Base-by-base conservation (phyloP, 2,888 invertebrate species). In the Cordilura impudica region DNA sequence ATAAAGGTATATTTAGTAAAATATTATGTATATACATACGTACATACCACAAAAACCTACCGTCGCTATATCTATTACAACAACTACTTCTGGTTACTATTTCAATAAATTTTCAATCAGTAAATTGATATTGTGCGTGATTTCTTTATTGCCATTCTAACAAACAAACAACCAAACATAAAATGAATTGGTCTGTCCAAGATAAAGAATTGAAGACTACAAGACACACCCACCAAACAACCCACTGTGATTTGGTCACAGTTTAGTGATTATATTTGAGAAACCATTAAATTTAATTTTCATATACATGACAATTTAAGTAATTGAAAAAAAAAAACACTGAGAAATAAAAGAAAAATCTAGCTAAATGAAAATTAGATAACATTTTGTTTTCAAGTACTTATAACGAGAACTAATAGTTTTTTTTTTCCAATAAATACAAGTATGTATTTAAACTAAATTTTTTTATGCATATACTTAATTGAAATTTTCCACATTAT, bases 41-140 rank as follows among this genome's bases (percentile, higher is more conserved):
- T n/a, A n/a, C n/a, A n/a, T n/a, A 71, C 53, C 61, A 53, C 29
- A 61, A 61, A n/a, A 71, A 31, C 14, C 29, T n/a, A 7, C 29
- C 51, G 2, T 7, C n/a, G 26, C 53, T 14, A 53, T 19, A 49
- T 12, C 14, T 26, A 29, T n/a, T 26, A 23, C 26, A 12, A 12
- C 56, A 54, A 47, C 60, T 56, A 4, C 29, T 56, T 74, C 71
- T 18, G 45, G 39, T 26, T 43, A 67, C 71, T 12, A 61, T 79
- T 73, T 78, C 80, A 86, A 88, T 88, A 86, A 88, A 87, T 86
- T 87, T 87, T 86, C 88, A 88, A 88, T 88, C 88, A 88, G 87
- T 84, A 88, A 88, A 88, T 88, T 88, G 88, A 88, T 86, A 85
- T 86, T 87, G 84, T 88, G 84, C 85, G 83, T 88, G 85, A 88